Percentiles rank a stretch among this genome's conserved stretches.
phyloP scores from a whole-genome alignment of 2,797 vertebrate species.

The Euthynnus affinis region DNA sequence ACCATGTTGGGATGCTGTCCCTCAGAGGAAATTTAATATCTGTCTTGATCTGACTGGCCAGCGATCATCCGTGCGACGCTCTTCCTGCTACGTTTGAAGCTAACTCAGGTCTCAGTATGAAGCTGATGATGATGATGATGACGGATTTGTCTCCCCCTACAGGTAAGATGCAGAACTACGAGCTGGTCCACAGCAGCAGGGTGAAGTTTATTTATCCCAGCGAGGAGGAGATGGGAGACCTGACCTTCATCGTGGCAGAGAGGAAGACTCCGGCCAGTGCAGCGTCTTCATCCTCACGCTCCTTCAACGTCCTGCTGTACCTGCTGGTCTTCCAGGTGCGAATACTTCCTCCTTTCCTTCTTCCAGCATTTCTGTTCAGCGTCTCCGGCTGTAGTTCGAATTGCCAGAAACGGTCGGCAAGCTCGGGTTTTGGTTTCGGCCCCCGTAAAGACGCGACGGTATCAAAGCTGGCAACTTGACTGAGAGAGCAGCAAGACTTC shows the following conservation, averaged over 20 bases:
- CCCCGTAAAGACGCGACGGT: too few species aligned
- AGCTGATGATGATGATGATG: background rate
- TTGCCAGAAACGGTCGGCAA: background rate
- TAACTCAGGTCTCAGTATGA: background rate
- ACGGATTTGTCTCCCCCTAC: constrained; percentile 40
- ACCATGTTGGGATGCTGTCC: background rate
- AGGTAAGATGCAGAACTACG: constrained; percentile 99
- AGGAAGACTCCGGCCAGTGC: constrained; percentile 83
- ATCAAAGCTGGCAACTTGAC: background rate
- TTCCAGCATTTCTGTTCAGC: background rate
- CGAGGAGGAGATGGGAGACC: constrained; percentile 97
- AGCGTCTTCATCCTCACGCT: constrained; percentile 75
- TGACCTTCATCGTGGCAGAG: constrained; percentile 95
- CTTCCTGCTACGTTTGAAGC: background rate
- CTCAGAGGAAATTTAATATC: background rate
- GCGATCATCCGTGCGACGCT: background rate
- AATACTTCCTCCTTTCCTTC: background rate
- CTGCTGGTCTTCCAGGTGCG: constrained; percentile 94
- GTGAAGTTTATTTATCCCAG: constrained; percentile 98
- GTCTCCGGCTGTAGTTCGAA: background rate
- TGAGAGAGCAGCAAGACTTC: background rate
- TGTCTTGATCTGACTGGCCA: background rate
- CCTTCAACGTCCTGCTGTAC: constrained; percentile 94
- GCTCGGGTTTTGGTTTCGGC: too few species aligned
- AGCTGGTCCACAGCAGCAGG: constrained; percentile 97